Base-by-base conservation (phyloP, 2,797 vertebrate genomes). In the Pteronotus mesoamericanus region DNA sequence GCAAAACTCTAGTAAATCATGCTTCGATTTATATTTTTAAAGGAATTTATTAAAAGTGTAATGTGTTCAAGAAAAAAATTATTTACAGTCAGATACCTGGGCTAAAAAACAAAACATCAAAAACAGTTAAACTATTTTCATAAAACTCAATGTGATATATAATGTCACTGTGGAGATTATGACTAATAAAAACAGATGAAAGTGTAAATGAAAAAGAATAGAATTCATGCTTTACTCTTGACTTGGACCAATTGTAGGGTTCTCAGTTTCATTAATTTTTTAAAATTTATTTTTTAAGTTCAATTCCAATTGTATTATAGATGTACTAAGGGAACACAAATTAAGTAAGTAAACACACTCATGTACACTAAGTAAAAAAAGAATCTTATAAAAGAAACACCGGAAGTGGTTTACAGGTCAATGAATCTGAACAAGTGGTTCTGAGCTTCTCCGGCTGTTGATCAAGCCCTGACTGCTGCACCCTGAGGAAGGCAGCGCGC, bases 51-150 rank as follows among this genome's bases (percentile, higher is more conserved):
- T 77, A 37, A 88, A 92, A 95, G 42, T 61, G 80, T 74, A 79
- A 86, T 68, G 4, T 24, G 22, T 69, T 87, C 34, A 71, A 46
- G 55, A 72, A 64, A 12, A 91, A 91, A 93, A 78, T 34, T 80
- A 48, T 75, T 85, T 96, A 24, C 29, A 84, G 29, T 74, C 34
- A 85, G 68, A 79, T 14, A 79, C 29, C 22, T 71, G 29, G 39
- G 61, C 59, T 91, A 86, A 80, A 97, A 96, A 83, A 86, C 46
- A 7, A 93, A 87, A 86, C 1, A 96, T 24, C 26, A 86, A 92
- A 93, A 92, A 59, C 37, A 68, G 21, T 32, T 79, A 64, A 92
- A 89, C 61, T 57, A 44, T 69, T 89, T 34, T 68, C 21, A 92
- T 59, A 61, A 34, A 80, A 85, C 64, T 83, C 86, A 79, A 79